Base-by-base conservation (phyloP, 2,113 vertebrate species). In the Centrocercus urophasianus region DNA sequence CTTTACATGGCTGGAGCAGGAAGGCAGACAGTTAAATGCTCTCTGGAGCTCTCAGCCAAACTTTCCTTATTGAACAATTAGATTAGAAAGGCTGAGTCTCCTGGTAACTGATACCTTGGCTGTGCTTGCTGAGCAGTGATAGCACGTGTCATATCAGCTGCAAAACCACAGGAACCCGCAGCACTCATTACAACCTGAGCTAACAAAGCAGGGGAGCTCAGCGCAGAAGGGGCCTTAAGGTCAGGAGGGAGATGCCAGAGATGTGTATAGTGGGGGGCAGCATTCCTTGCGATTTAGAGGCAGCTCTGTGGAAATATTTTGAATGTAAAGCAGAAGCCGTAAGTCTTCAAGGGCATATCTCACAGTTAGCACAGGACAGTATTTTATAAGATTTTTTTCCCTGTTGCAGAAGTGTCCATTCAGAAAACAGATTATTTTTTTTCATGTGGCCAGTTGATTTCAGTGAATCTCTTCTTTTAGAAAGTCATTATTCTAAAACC, bases 231-330 rank as follows among this genome's bases (percentile, higher is more conserved):
- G 61, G 36, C 13, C 17, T 50, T 43, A 38, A 2, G 59, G 70
- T 1, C 1, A 3, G 32, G 63, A 34, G 63, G 47, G 40, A 74
- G 76, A 48, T 1, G 32, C 27, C 6, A 8, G 21, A 43, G 83
- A 47, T 28, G 25, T 5, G 28, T 13, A 59, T 4, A 0, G 11
- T 1, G 0, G 22, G 18, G 17, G 45, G 40, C 36, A 22, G 28
- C 3, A 3, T 19, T 1, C 2, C 1, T 8, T 40, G 8, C 54
- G 36, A n/a, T 69, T 17, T 2, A 25, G 67, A 78, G 48, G 2
- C 52, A 43, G 36, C 72, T 65, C n/a, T 10, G 52, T 6, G 3
- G n/a, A 40, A 32, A 40, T 8, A 4, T 21, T 28, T 2, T 32
- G 36, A 56, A 18, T 5, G 48, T 57, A 47, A 36, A 66, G 45